Percentiles rank a stretch among this genome's conserved stretches.
These are phyloP conservation scores for Silvanus unidentatus DNA, from an alignment of 2,888 invertebrate genomes.

Conservation along the genomic window DNA sequence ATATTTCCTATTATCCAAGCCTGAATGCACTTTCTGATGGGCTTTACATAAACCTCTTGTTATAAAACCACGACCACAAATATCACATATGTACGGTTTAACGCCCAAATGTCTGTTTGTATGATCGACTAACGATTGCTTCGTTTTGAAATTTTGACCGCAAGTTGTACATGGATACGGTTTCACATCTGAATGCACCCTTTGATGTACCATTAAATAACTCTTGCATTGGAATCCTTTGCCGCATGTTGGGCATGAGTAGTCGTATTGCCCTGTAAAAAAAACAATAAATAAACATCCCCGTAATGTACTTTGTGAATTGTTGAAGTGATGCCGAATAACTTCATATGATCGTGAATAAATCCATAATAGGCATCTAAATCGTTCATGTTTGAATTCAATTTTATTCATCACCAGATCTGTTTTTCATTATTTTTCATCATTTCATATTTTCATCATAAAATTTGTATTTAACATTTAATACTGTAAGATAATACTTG, in stretches of 20 bases:
- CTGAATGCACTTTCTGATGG: constrained; percentile 55
- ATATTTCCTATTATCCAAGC: constrained; percentile 54
- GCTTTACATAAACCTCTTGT: constrained; percentile 56
- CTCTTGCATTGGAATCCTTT: constrained; percentile 59
- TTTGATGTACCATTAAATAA: constrained; percentile 55
- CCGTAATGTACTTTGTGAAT: too few relatives aligned
- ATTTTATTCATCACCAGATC: too few relatives aligned
- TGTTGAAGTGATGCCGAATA: too few relatives aligned
- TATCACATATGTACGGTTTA: constrained; percentile 55
- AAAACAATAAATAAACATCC: constrained; percentile 1
- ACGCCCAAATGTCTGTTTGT: constrained; percentile 56
- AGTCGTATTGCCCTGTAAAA: constrained; percentile 48
- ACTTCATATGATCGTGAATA: too few relatives aligned
- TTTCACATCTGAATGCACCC: constrained; percentile 55
- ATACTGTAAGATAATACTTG: too few relatives aligned
- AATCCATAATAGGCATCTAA: too few relatives aligned
- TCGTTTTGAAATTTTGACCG: constrained; percentile 54
- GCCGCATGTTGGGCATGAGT: constrained; percentile 53
- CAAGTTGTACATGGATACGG: constrained; percentile 55
- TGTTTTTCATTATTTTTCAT: too few relatives aligned
- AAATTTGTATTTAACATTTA: too few relatives aligned
- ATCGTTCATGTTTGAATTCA: too few relatives aligned
- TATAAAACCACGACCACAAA: constrained; percentile 54
- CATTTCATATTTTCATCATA: too few relatives aligned
- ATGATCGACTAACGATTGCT: constrained; percentile 55